Evolutionary conservation across 2,797 vertebrate genomes (phyloP), one percentile per base, ranked within the genome.

Genomic region (Ctenopoma kingsleyae): DNA sequence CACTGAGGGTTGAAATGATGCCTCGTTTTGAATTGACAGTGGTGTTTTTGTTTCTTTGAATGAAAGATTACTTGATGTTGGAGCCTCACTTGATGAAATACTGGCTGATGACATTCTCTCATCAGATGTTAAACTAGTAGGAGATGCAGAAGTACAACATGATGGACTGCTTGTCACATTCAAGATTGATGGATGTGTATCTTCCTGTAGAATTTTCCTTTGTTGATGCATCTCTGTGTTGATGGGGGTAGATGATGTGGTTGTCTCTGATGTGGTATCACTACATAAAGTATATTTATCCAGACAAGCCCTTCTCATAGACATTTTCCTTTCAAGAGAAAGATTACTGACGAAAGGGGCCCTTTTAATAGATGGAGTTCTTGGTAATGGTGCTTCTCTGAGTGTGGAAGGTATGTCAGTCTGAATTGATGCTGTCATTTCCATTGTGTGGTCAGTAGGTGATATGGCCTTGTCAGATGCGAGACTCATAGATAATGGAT

Each of bases 241-340:
- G 60, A 54, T 58, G 8, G 71, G 25, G 69, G 57, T 17, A 22
- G 81, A 70, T 53, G 58, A 51, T 59, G 52, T 9, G 8, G 41
- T 58, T 10, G 46, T 74, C 40, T 83, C 78, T 40, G 57, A 38
- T 27, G 59, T 10, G 20, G 43, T 49, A 13, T 90, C 76, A 8
- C 64, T 72, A 53, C 67, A 58, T 76, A 72, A 63, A 47, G 87
- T 69, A 43, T 87, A 83, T 81, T 86, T 87, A 60, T 91, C 88
- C 54, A 90, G 9, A 70, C 74, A 75, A 43, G 69, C 82, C 77
- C 84, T 92, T 74, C 83, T 90, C 23, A 91, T 78, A 64, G 76
- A 91, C 90, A 92, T 91, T 83, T 91, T 87, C 59, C 80, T 92
- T 81, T 92, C 93, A 43, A 93, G 72, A 65, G 91, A 92, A 6